phyloP scores from a whole-genome alignment of 2,797 vertebrate species.

The Crypturellus tataupa region DNA sequence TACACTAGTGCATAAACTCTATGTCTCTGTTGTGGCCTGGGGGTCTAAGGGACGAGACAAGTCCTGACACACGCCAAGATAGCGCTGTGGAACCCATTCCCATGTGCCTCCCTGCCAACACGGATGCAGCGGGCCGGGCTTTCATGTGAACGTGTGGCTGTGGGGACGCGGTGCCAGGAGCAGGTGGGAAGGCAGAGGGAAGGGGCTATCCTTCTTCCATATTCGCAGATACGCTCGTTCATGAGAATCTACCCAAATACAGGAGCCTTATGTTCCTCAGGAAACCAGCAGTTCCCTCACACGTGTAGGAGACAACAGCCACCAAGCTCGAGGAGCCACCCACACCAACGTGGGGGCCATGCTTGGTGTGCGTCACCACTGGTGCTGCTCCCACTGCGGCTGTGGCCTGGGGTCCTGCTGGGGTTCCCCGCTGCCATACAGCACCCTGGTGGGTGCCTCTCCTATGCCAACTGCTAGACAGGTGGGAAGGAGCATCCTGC shows the following conservation, averaged over 20 bases:
- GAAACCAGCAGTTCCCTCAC: background rate
- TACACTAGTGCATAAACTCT: background rate
- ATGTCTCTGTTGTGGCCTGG: background rate
- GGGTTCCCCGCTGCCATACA: background rate
- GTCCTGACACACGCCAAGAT: background rate
- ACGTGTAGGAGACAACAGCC: background rate
- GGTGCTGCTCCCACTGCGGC: too few species aligned
- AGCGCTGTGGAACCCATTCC: background rate
- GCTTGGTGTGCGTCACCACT: too few species aligned
- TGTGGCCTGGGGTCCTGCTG: background rate
- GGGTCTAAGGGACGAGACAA: background rate
- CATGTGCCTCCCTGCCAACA: background rate
- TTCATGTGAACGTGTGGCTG: background rate
- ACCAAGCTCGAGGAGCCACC: background rate
- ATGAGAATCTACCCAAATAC: fast-evolving
- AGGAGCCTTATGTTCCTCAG: background rate
- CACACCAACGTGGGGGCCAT: background rate
- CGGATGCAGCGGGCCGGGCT: fast-evolving
- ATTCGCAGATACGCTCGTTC: background rate
- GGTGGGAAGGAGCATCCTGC: background rate
- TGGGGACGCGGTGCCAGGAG: fast-evolving
- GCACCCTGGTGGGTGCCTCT: fast-evolving
- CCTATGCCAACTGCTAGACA: background rate
- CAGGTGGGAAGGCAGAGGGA: background rate
- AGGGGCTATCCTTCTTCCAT: background rate